Percentiles rank a stretch among this genome's conserved stretches.
Evolutionary conservation across 2,797 vertebrate species (phyloP).

Genomic region (Eurystomus glaucurus): DNA sequence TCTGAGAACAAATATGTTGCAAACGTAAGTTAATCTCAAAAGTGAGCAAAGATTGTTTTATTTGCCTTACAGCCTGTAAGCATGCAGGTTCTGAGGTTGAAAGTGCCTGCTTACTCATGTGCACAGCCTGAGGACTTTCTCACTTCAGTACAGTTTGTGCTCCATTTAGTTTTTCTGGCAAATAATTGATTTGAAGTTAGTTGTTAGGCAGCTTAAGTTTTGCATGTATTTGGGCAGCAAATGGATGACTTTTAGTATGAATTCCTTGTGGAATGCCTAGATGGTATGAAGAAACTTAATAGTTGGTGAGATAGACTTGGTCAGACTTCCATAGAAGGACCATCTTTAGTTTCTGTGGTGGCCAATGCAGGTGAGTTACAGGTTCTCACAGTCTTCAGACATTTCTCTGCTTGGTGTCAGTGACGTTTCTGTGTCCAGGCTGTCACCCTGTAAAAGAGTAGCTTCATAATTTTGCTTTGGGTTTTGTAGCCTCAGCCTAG

Average conservation of each 20-base stretch:
- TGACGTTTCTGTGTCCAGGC: not conserved
- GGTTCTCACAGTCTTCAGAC: not conserved
- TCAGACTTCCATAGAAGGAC: not conserved
- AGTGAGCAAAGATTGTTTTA: not conserved
- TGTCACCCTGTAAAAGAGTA: not conserved
- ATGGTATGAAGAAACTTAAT: not conserved
- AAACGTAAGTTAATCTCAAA: not conserved
- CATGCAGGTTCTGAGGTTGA: not conserved
- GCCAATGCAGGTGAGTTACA: not conserved
- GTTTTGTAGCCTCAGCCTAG: not conserved
- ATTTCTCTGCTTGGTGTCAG: not conserved
- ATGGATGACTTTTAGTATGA: not conserved
- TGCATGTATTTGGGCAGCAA: not conserved
- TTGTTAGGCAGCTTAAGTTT: not conserved
- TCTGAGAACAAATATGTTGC: not conserved
- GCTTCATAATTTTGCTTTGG: not conserved
- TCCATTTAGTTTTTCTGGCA: not conserved
- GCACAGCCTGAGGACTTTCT: not conserved
- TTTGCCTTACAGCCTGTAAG: not conserved
- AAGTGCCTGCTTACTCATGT: not conserved
- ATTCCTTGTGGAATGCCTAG: not conserved
- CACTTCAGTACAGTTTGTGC: not conserved
- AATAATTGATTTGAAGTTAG: not conserved
- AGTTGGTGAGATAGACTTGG: not conserved
- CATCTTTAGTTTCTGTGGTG: not conserved